These are phyloP conservation scores for Drosophila sp. DNA, from an alignment of 1,140 invertebrate species.

Conservation along the genomic window DNA sequence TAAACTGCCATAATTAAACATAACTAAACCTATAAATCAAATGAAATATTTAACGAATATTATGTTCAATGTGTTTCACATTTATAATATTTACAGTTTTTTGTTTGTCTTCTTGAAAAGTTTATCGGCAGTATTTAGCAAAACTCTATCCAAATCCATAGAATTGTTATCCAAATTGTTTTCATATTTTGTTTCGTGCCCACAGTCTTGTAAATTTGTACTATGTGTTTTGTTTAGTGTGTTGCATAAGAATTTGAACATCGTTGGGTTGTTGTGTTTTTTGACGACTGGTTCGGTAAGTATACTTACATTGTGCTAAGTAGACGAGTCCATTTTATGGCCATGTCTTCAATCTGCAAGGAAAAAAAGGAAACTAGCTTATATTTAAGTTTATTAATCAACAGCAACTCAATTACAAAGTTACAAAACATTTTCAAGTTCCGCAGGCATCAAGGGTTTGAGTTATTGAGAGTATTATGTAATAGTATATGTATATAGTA, in stretches of 20 bases:
- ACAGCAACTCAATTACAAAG: no score
- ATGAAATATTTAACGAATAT: conserved; percentile 83
- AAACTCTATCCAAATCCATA: conserved; percentile 9
- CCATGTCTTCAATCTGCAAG: conserved; percentile 7
- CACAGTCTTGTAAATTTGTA: conserved; percentile 73
- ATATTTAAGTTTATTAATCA: not conserved
- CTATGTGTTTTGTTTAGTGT: conserved; percentile 64
- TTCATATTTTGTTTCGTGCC: conserved; percentile 58
- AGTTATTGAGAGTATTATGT: not conserved
- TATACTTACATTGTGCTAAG: conserved; percentile 40
- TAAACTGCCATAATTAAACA: conserved; percentile 69
- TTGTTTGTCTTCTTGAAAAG: conserved; percentile 32
- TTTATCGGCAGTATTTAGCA: conserved; percentile 34
- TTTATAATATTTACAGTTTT: conserved; percentile 31
- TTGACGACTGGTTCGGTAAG: conserved; percentile 51
- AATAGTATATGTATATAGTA: no score
- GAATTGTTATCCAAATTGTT: conserved; percentile 18
- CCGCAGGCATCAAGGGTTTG: not conserved
- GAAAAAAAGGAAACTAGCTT: not conserved
- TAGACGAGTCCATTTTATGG: not conserved
- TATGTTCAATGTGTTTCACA: conserved; percentile 54
- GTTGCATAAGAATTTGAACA: conserved; percentile 51
- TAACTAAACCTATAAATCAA: conserved; percentile 56
- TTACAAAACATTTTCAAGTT: not conserved
- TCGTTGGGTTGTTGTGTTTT: conserved; percentile 64